A percentile compares a stretch with the other conserved stretches of the same genome.
These are phyloP conservation scores for Emydoidea blandingii DNA, from an alignment of 2,797 vertebrate genomes.

Conservation along the genomic window DNA sequence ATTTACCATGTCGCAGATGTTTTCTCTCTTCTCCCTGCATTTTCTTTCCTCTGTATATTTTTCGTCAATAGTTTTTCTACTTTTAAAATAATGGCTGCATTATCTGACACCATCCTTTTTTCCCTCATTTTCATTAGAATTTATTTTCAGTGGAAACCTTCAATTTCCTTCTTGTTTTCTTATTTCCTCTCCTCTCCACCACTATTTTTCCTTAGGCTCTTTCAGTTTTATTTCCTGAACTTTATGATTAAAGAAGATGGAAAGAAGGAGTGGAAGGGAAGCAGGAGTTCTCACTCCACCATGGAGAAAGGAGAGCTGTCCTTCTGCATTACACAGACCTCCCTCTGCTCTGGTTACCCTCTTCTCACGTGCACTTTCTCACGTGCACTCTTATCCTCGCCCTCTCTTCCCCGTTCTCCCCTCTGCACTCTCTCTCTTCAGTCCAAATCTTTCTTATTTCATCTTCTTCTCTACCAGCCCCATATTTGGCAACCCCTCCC, in stretches of 20 bases:
- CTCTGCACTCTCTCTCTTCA: neutral
- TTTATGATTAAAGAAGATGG: neutral
- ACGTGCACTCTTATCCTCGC: neutral
- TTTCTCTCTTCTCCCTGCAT: neutral
- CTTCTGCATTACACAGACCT: neutral
- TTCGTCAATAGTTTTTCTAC: neutral
- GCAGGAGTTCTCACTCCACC: neutral
- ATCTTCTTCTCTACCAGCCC: neutral
- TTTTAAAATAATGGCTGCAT: neutral
- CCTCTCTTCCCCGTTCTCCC: neutral
- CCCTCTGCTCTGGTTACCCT: neutral
- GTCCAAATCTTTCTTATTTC: neutral
- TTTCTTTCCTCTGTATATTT: neutral
- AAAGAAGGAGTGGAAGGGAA: neutral
- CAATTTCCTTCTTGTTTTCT: neutral
- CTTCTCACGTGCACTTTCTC: neutral
- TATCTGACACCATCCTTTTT: neutral
- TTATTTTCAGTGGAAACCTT: neutral
- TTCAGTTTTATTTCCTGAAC: neutral
- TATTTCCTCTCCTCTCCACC: neutral
- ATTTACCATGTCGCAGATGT: neutral
- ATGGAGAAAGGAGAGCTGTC: neutral
- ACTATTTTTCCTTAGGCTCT: neutral
- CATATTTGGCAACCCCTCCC: neutral
- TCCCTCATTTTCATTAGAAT: neutral